phyloP scores from a whole-genome alignment of 2,888 invertebrate species.

The Vanessa cardui region DNA sequence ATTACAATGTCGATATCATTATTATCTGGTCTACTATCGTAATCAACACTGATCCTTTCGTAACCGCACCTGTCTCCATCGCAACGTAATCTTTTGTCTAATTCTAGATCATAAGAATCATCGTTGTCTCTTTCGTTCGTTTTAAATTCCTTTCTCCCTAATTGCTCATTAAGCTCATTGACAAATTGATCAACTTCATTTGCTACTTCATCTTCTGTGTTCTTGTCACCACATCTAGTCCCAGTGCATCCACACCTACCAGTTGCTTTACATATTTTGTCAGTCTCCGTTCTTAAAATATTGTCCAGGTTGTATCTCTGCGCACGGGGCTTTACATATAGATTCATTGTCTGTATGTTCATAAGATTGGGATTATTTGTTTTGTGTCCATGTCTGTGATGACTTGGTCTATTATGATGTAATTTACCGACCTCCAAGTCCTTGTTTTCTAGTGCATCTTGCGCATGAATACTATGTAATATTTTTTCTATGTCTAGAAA shows the following conservation, averaged over 20 bases:
- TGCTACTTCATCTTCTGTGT: conserved; percentile 32
- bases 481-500: background rate
- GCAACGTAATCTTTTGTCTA: background rate
- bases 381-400: conserved; percentile 6
- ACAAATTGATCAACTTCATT: conserved; percentile 43
- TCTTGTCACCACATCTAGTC: conserved; percentile 28
- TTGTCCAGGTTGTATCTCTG: conserved; percentile 13
- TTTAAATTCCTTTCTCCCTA: conserved; percentile 23
- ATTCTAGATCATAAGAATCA: background rate
- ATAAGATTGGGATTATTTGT: conserved; percentile 29
- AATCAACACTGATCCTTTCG: background rate
- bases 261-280: conserved; percentile 35
- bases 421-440: background rate
- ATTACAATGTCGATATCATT: conserved; percentile 51
- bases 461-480: conserved; percentile 19
- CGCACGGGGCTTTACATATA: conserved; percentile 26
- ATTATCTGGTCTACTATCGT: background rate
- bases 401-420: background rate
- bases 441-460: background rate
- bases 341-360: conserved; percentile 40
- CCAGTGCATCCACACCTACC: conserved; percentile 42
- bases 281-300: conserved; percentile 14
- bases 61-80: background rate
- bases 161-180: conserved; percentile 42
- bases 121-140: background rate